These are phyloP conservation scores for Tenodera sinensis DNA, from an alignment of 2,888 invertebrate species.

Conservation along the genomic window DNA sequence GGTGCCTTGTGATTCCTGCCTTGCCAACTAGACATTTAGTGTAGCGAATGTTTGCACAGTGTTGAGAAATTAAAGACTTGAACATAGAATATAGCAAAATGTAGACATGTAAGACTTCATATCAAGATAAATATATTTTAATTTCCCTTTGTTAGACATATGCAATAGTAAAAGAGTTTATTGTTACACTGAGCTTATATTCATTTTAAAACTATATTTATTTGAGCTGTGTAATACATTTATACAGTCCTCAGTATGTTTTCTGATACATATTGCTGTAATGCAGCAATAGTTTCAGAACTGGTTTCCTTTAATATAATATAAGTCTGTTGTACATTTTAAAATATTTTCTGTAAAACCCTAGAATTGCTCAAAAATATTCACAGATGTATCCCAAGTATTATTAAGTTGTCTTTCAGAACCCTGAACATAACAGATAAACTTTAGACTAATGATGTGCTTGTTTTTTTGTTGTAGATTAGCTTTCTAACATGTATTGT, in stretches of 20 bases:
- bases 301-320: neutral
- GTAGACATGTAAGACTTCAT: neutral
- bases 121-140: neutral
- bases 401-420: neutral
- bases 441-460: neutral
- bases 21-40: neutral
- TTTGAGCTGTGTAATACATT: neutral
- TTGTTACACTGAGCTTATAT: neutral
- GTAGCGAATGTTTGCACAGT: neutral
- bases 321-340: neutral
- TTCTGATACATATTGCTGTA: neutral
- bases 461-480: neutral
- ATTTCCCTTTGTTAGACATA: neutral
- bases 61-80: neutral
- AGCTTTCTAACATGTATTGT: neutral
- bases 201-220: neutral
- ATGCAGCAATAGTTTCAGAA: neutral
- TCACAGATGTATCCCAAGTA: neutral
- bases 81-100: neutral
- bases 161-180: neutral
- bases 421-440: neutral
- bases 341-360: neutral
- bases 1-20: neutral
- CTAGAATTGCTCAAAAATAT: neutral
- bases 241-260: neutral